Evolutionary conservation across 2,888 invertebrate species (phyloP), one percentile per base, ranked within the genome.

Genomic region (Clanis bilineata): DNA sequence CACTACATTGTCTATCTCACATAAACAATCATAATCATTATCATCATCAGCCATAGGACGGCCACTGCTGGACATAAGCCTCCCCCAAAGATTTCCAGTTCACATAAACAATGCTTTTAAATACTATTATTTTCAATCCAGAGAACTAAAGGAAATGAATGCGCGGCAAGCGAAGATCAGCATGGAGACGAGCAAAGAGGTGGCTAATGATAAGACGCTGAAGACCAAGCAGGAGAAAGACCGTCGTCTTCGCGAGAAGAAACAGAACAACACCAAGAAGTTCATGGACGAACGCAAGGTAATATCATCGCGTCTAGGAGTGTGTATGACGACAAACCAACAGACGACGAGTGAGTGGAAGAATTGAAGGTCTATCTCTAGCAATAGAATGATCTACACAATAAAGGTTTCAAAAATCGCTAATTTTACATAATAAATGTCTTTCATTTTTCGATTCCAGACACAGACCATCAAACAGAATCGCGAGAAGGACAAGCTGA

Each of bases 201-300:
- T 99, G 51, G 95, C 96, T 80, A 97, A 97, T 85, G 99, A 99
- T 86, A 99, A 99, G 90, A 97, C 97, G 0, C 93, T 99, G 60
- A 96, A 98, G 87, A 99, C 98, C 61, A 98, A 99, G 77, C 98
- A 98, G 64, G 99, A 99, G 85, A 97, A 98, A 76, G 99, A 99
- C 82, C 94, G 98, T 45, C 94, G 98, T 47, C 93, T 98, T 60
- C 93, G 97, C 28, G 98, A 99, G 88, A 98, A 99, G 86, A 98
- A 98, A 77, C 98, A 98, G 82, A 99, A 98, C 84, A 99, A 99
- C 84, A 98, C 98, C 58, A 99, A 99, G 88, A 97, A 97, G 77
- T 99, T 99, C 82, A 96, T 98, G 93, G 99, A 99, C 72, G 99
- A 99, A 86, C 94, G 98, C 61, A 97, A 96, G 93, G 95, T 95